Base-by-base conservation (phyloP, 2,113 vertebrate species). In the Petromus typicus region DNA sequence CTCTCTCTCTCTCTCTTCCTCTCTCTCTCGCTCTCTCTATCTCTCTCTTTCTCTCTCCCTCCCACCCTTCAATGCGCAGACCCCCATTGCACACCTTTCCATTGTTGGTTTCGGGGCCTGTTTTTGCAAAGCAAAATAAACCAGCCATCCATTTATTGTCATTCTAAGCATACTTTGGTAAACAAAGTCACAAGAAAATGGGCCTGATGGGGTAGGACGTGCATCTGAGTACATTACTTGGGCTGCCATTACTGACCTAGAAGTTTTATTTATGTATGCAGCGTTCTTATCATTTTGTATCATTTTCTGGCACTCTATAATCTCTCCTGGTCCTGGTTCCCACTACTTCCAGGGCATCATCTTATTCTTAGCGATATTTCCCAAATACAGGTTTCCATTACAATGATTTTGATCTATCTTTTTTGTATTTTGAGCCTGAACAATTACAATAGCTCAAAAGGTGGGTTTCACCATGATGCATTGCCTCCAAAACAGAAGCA, bases 141-240 rank as follows among this genome's bases (percentile, higher is more conserved):
- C 66, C 9, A 73, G 78, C 59, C 81, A 86, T 45, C 54, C 8
- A 79, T 78, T 91, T 96, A 34, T n/a, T 59, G 22, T 91, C 10
- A 67, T 86, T 84, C 20, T 91, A 82, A 91, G 54, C 34, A 89
- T 22, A 91, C 30, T 73, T 93, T 66, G 54, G n/a, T 82, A 73
- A 87, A 91, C 67, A 97, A 94, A 96, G 30, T 5, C 51, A 3
- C 30, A 81, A 93, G 87, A 82, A 82, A 34, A 95, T 16, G 67
- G 79, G 6, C 11, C 73, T 69, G 32, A 32, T 14, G n/a, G 7
- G 1, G 56, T 45, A 34, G 16, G 64, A 3, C 45, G 30, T 82
- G 48, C 45, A 66, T 80, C 66, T 83, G 25, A 86, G 56, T 56
- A 48, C 22, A 79, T 27, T 93, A 91, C 37, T 79, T 56, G 43